Evolutionary conservation across 92 coral and sea anemone species (phyloP).

Genomic region (Chrysogorgia sp.): DNA sequence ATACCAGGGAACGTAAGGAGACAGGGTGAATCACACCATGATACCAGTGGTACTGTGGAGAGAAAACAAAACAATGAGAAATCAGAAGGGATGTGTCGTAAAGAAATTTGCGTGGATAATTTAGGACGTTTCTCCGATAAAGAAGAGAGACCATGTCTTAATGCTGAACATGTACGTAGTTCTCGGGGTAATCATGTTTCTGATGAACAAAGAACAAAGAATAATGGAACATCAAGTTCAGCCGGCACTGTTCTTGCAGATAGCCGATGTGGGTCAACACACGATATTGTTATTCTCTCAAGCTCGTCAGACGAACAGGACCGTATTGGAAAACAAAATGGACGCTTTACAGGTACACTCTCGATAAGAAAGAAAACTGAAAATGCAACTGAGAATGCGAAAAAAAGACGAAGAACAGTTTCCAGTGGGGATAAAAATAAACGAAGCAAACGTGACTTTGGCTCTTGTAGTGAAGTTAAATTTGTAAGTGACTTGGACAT

Average conservation of each 20-base stretch:
- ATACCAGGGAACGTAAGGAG: no score
- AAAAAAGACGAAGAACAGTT: background rate
- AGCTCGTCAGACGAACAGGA: background rate
- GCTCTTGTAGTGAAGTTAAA: background rate
- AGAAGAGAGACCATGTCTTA: background rate
- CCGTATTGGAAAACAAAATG: background rate
- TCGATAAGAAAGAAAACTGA: background rate
- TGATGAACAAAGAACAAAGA: background rate
- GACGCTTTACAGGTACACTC: background rate
- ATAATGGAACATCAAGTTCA: background rate
- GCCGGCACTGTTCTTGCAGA: conserved; percentile 7
- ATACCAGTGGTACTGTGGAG: no score
- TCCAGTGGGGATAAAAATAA: background rate
- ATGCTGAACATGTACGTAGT: background rate
- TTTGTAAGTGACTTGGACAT: background rate
- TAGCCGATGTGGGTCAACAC: conserved; percentile 4
- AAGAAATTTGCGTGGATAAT: no score
- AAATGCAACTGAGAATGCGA: background rate
- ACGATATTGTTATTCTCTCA: background rate
- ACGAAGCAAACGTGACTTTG: background rate
- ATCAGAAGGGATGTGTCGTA: no score
- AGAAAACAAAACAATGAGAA: no score
- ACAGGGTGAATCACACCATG: no score
- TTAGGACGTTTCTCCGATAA: background rate
- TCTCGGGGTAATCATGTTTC: background rate